Conservation (phyloP, 2,888 invertebrate species). For the Lycia hirtaria region DNA sequence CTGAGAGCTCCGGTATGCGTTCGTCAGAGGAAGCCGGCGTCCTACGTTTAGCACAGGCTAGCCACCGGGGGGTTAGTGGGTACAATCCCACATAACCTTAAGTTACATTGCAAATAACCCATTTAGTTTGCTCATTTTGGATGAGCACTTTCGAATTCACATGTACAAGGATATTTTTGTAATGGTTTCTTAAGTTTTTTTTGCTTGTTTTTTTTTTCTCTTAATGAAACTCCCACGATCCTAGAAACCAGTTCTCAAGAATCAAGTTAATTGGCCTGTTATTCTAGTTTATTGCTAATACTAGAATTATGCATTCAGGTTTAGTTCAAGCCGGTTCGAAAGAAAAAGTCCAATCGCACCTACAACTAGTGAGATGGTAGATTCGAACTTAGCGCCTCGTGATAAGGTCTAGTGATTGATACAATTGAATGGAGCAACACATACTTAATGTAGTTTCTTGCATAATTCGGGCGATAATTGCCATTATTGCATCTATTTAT, state of each 20-base stretch:
- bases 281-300: slow-evolving; percentile 9
- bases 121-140: too few relatives aligned
- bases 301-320: slow-evolving; percentile 17
- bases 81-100: too few relatives aligned
- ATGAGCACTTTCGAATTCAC: too few relatives aligned
- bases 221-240: slow-evolving; percentile 22
- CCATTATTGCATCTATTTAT: slow-evolving; percentile 22
- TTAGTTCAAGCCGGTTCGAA: slow-evolving; percentile 6
- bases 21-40: too few relatives aligned
- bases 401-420: slow-evolving; percentile 6
- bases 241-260: slow-evolving; percentile 16
- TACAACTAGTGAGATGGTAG: background rate
- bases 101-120: too few relatives aligned
- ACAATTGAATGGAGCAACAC: slow-evolving; percentile 14
- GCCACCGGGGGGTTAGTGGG: too few relatives aligned
- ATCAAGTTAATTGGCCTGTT: slow-evolving; percentile 13
- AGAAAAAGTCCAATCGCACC: background rate
- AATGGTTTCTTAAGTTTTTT: too few relatives aligned
- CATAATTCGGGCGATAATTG: slow-evolving; percentile 21
- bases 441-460: slow-evolving; percentile 21
- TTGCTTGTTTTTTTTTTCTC: too few relatives aligned
- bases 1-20: too few relatives aligned
- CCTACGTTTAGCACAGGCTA: too few relatives aligned
- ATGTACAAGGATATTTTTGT: too few relatives aligned
- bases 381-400: background rate